These are phyloP conservation scores for Polymixis lichenea DNA, from an alignment of 2,888 invertebrate genomes.

Conservation along the genomic window DNA sequence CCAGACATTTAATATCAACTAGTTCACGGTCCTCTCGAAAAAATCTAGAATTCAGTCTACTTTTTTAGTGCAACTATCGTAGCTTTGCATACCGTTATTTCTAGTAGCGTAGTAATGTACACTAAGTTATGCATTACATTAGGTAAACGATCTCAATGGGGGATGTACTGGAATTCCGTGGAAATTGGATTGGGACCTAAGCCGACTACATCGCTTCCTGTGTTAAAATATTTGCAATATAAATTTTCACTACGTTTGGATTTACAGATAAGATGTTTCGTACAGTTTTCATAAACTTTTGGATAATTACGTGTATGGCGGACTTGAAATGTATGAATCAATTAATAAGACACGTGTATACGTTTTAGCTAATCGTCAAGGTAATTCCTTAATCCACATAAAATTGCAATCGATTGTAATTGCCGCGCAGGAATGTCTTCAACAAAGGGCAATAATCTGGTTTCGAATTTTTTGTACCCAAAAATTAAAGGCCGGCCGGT, in stretches of 20 bases:
- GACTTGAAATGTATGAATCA: not conserved
- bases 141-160: conserved; percentile 65
- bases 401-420: not conserved
- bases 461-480: too few species aligned
- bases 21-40: not conserved
- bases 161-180: conserved; percentile 59
- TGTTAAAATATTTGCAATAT: conserved; percentile 51
- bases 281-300: not conserved
- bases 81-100: conserved; percentile 27
- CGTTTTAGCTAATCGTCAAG: not conserved
- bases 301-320: not conserved
- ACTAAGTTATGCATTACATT: conserved; percentile 46
- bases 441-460: too few species aligned
- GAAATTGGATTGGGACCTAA: conserved; percentile 74
- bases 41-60: not conserved
- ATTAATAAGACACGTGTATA: not conserved
- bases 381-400: not conserved
- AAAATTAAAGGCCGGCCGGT: too few species aligned
- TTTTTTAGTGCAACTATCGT: conserved; percentile 6
- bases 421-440: not conserved
- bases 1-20: not conserved
- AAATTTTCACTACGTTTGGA: conserved; percentile 23
- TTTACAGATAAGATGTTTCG: conserved; percentile 11
- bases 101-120: conserved; percentile 17
- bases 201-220: conserved; percentile 49